Percentiles rank a stretch among this genome's conserved stretches.
Conservation (phyloP, 2,113 vertebrate species). For the Aspiorhynchus laticeps region DNA sequence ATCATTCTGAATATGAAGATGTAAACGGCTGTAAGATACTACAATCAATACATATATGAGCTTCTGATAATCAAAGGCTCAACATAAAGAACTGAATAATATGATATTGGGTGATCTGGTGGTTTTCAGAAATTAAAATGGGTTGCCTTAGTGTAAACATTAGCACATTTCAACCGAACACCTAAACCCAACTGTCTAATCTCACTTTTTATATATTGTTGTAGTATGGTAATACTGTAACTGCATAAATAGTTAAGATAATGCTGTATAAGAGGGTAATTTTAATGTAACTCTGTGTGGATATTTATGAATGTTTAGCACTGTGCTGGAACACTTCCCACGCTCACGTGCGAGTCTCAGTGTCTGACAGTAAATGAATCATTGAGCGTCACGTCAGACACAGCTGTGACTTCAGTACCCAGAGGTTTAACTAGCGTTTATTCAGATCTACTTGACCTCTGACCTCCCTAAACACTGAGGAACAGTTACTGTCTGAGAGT, state of each 20-base stretch:
- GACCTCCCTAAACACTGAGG: neutral
- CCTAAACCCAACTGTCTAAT: neutral
- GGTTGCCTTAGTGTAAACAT: neutral
- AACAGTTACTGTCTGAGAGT: neutral
- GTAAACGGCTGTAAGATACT: neutral
- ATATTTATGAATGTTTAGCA: neutral
- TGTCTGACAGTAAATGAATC: neutral
- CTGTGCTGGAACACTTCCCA: neutral
- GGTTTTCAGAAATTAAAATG: neutral
- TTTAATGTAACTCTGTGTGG: neutral
- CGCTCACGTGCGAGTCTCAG: neutral
- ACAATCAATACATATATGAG: neutral
- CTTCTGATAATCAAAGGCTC: neutral
- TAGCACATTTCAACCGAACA: neutral
- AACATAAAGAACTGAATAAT: neutral
- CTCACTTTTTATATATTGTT: neutral
- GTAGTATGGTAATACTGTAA: neutral
- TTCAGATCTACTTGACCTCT: constrained; percentile 6
- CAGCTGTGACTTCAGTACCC: constrained; percentile 2
- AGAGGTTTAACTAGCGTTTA: neutral
- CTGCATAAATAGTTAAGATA: neutral
- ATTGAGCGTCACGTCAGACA: neutral
- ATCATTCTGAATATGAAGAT: neutral
- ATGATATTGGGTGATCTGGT: no score
- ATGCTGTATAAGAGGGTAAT: neutral